Conservation (phyloP, 2,797 vertebrate species). For the Harpagifer antarcticus region DNA sequence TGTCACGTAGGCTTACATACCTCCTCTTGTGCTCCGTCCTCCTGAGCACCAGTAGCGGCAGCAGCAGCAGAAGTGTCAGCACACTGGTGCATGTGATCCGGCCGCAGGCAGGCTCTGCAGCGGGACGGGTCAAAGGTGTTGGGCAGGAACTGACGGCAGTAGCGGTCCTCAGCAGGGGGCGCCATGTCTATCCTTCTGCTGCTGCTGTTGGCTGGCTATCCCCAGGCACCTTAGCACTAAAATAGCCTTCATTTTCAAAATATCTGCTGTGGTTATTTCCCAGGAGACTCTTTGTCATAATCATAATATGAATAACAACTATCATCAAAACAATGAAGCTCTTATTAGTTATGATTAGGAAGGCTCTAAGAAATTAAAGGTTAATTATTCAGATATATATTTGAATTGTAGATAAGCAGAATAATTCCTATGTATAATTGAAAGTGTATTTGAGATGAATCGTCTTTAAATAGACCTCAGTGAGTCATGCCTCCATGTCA, state of each 20-base stretch:
- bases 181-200: slow-evolving; percentile 45
- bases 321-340: slow-evolving; percentile 29
- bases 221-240: slow-evolving; percentile 7
- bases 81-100: slow-evolving; percentile 73
- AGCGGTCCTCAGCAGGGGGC: slow-evolving; percentile 64
- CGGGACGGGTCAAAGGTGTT: slow-evolving; percentile 79
- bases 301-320: slow-evolving; percentile 47
- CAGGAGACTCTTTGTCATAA: slow-evolving; percentile 52
- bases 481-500: slow-evolving; percentile 20
- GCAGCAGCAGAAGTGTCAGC: neutral
- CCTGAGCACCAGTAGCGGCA: slow-evolving; percentile 17
- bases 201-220: slow-evolving; percentile 1
- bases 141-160: slow-evolving; percentile 72
- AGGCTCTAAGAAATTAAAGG: slow-evolving; percentile 26
- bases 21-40: slow-evolving; percentile 27
- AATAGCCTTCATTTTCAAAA: slow-evolving; percentile 32
- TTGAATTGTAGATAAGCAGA: slow-evolving; percentile 30
- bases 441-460: slow-evolving; percentile 4
- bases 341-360: slow-evolving; percentile 34
- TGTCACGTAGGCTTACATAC: slow-evolving; percentile 33
- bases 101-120: slow-evolving; percentile 74
- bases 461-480: slow-evolving; percentile 31
- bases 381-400: slow-evolving; percentile 28
- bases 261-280: slow-evolving; percentile 59
- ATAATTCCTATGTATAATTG: neutral